Percentiles rank a stretch among this genome's conserved stretches.
phyloP scores from a whole-genome alignment of 2,797 vertebrate genomes.

The Microctenopoma steveboyesi region DNA sequence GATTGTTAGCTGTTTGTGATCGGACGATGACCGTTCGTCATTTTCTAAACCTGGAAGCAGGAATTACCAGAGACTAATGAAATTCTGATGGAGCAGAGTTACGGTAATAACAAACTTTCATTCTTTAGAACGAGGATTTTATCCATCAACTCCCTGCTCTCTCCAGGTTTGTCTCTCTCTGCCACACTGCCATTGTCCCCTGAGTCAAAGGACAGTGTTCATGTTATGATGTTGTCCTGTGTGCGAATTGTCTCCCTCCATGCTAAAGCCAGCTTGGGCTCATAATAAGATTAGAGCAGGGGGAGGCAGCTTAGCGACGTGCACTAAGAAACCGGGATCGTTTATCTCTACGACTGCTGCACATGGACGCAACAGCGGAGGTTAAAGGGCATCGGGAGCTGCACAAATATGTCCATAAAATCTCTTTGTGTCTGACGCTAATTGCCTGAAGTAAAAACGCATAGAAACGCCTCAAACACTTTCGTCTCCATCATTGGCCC shows the following conservation, averaged over 20 bases:
- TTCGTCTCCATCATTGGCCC: constrained; percentile 49
- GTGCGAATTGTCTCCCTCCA: constrained; percentile 66
- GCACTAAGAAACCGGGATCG: constrained; percentile 69
- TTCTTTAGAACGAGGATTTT: no score
- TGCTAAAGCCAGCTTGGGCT: constrained; percentile 78
- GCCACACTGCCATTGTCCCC: constrained; percentile 62
- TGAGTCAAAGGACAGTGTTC: constrained; percentile 59
- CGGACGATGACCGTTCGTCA: no score
- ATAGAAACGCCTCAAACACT: constrained; percentile 23
- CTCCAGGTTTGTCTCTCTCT: constrained; percentile 23
- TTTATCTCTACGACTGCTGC: constrained; percentile 66
- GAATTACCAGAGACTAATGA: no score
- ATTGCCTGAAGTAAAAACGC: constrained; percentile 6
- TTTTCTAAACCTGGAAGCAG: no score
- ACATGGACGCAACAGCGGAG: constrained; percentile 36
- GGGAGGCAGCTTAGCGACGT: constrained; percentile 80
- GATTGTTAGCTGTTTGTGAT: no score
- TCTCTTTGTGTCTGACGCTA: not conserved
- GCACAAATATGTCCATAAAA: constrained; percentile 26
- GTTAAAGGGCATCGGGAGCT: constrained; percentile 45
- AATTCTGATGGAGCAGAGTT: no score
- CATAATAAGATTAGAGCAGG: constrained; percentile 83
- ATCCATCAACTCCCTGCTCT: constrained; percentile 7
- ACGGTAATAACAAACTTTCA: no score
- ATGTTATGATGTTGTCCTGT: constrained; percentile 68